phyloP scores from a whole-genome alignment of 2,113 vertebrate genomes.

The Rhadina sibilatrix region DNA sequence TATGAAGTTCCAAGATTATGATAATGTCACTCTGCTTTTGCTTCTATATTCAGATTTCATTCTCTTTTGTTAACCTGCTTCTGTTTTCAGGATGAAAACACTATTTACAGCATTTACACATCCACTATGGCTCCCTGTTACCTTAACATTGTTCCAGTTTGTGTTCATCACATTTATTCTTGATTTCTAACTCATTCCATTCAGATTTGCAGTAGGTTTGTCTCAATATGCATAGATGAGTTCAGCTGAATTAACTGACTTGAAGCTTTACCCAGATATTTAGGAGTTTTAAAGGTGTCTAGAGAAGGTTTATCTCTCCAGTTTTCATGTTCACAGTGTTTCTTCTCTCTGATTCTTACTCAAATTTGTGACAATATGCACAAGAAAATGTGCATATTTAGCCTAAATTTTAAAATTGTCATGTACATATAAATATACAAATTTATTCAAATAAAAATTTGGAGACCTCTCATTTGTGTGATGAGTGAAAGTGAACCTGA shows the following conservation, averaged over 20 bases:
- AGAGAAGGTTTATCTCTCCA: not conserved
- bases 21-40: not conserved
- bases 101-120: not conserved
- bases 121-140: not conserved
- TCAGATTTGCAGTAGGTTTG: not conserved
- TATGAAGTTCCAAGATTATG: not conserved
- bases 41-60: not conserved
- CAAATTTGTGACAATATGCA: not conserved
- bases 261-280: not conserved
- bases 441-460: not conserved
- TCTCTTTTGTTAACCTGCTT: not conserved
- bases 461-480: not conserved
- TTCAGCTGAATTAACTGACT: not conserved
- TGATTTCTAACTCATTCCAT: not conserved
- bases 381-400: not conserved
- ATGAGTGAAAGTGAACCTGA: not conserved
- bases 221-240: rapidly evolving
- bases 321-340: not conserved
- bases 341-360: not conserved
- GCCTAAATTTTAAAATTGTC: not conserved
- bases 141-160: not conserved
- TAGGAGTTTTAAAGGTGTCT: not conserved
- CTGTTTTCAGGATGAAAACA: not conserved
- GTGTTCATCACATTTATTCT: not conserved
- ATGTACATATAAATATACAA: not conserved